Base-by-base conservation (phyloP, 2,113 vertebrate genomes). In the Stegostoma tigrinum region DNA sequence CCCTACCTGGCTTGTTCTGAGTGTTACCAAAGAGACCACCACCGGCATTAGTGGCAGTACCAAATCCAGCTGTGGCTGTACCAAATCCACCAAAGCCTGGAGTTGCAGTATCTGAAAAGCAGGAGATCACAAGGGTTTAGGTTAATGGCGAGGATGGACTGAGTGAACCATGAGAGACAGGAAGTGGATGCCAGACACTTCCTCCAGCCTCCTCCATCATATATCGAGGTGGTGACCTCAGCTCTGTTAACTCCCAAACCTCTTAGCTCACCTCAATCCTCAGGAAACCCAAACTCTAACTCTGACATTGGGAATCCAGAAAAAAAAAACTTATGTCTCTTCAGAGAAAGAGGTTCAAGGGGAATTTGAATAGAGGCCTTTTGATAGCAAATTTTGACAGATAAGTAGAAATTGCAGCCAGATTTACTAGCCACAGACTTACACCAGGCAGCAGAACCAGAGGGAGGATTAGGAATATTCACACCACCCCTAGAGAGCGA, bases 1-100 rank as follows among this genome's bases (percentile, higher is more conserved):
- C 48, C 94, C 17, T 97, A 99, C 99, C 99, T 97, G 99, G 99
- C 96, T 99, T 99, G 34, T 97, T 97, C 97, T 99, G 99, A 0
- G 99, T 97, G 83, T 97, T 96, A 45, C 99, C 99, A 38, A 99
- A 99, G 0, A 99, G 97, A 94, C 99, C 98, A 67, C 99, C 98
- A 0, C 42, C 94, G 0, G 98, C 98, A 96, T 97, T 99, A 61
- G 96, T 98, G 96, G 97, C 98, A 0, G 99, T 96, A 72, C 99
- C 99, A 55, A 99, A 99, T 0, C 98, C 98, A 0, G 98, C 97
- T 0, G 97, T 97, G 0, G 98, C 96, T 0, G 98, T 96, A 0
- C 99, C 99, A 61, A 99, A 99, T 27, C 98, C 98, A 0, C 94
- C 94, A 34, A 95, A 95, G 0, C 94, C 94, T 30, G 94, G 45